Base-by-base conservation (phyloP, 2,113 vertebrate genomes). In the Egretta garzetta region DNA sequence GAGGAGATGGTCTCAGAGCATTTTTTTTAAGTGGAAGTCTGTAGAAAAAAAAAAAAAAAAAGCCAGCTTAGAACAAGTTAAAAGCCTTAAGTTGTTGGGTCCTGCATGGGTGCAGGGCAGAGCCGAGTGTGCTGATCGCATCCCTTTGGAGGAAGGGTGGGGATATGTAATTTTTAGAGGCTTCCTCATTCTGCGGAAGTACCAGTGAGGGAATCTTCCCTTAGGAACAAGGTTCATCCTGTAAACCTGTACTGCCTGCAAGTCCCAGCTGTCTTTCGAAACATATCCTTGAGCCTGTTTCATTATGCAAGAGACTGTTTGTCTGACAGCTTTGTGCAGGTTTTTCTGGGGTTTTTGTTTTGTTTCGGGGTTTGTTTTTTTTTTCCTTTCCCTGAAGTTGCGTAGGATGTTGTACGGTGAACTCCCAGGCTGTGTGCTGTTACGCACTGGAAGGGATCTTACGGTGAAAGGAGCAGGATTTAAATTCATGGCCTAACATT, bases 271-370 rank as follows among this genome's bases (percentile, higher is more conserved):
- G 91, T 81, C 71, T 96, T 94, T 88, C 4, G 5, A 87, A 96
- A 95, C 41, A 22, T 55, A 90, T 81, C 66, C 73, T 94, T 96
- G 85, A 88, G 88, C 50, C 59, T 74, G 30, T 92, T 92, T 68
- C 49, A 73, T 94, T 92, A 92, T 96, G 88, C 96, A 90, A 92
- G 92, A 94, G 71, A 41, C n/a, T 5, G 58, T 95, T 92, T 94
- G 92, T 90, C 77, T 90, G 86, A 64, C 85, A 92, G 89, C 80
- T 94, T 89, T 82, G 49, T 76, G 53, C 71, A 90, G 76, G 41
- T 49, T 93, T 95, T 76, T 19, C 15, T 21, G 16, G 19, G n/a
- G n/a, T n/a, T n/a, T n/a, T n/a, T n/a, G n/a, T n/a, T n/a, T n/a
- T n/a, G n/a, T n/a, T n/a, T n/a, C n/a, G 35, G 4, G 39, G 4